These are phyloP conservation scores for Venturia canescens DNA, from an alignment of 1,140 invertebrate genomes.

Conservation along the genomic window DNA sequence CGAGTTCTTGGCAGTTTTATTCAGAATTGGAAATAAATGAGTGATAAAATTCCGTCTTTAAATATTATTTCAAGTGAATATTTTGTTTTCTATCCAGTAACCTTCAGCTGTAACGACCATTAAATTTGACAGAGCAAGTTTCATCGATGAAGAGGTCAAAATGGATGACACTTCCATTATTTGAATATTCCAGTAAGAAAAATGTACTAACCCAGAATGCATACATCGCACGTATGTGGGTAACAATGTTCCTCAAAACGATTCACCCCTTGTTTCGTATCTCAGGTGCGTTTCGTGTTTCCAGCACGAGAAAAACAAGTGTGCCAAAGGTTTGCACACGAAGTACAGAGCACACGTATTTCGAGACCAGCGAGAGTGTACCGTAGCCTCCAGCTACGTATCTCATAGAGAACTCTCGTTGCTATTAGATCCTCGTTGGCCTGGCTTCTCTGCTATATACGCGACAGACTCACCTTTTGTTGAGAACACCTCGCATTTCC, in stretches of 20 bases:
- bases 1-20: too few species aligned
- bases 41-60: too few species aligned
- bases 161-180: background rate
- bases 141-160: too few species aligned
- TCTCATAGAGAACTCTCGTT: background rate
- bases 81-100: too few species aligned
- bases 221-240: background rate
- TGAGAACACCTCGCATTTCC: conserved; percentile 4
- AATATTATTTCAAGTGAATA: too few species aligned
- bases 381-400: background rate
- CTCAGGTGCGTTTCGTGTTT: background rate
- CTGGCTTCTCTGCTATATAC: background rate
- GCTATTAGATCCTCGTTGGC: background rate
- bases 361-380: background rate
- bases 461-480: conserved; percentile 14
- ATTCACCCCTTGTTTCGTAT: background rate
- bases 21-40: too few species aligned
- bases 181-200: background rate
- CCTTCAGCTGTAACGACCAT: too few species aligned
- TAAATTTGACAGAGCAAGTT: too few species aligned
- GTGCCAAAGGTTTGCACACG: background rate
- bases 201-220: background rate
- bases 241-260: background rate
- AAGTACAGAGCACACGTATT: background rate
- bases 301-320: too few species aligned